Evolutionary conservation across 2,888 invertebrate genomes (phyloP).

Genomic region (Chymomyza procnemis): DNA sequence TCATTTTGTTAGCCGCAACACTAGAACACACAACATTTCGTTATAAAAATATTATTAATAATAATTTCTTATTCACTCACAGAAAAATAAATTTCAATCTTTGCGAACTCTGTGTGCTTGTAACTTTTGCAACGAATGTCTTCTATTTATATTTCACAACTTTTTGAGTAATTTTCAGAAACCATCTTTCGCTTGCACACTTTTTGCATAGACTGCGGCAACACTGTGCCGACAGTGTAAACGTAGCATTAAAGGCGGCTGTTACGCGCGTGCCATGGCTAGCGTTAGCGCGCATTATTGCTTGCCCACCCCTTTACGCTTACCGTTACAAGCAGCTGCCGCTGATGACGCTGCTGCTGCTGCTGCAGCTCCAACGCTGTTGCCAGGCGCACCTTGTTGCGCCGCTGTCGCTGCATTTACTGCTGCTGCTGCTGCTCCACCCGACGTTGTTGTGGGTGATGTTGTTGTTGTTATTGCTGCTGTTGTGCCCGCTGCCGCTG

Average conservation of each 20-base stretch:
- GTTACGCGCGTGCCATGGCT: conserved; percentile 50
- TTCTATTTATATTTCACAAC: too few species aligned
- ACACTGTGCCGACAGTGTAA: neutral
- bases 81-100: too few species aligned
- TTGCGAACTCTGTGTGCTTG: too few species aligned
- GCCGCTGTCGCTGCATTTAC: conserved; percentile 37
- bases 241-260: conserved; percentile 6
- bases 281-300: conserved; percentile 12
- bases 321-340: conserved; percentile 65
- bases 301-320: conserved; percentile 32
- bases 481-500: conserved; percentile 56
- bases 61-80: too few species aligned
- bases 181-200: too few species aligned
- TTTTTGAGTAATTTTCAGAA: too few species aligned
- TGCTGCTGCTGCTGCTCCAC: conserved; percentile 20
- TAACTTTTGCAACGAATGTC: too few species aligned
- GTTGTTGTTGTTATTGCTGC: conserved; percentile 3
- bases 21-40: too few species aligned
- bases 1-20: too few species aligned
- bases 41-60: too few species aligned
- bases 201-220: too few species aligned
- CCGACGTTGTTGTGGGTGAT: conserved; percentile 27
- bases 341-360: conserved; percentile 36
- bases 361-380: conserved; percentile 31
- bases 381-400: conserved; percentile 33